These are phyloP conservation scores for Napeogenes inachia DNA, from an alignment of 2,888 invertebrate species.

Conservation along the genomic window DNA sequence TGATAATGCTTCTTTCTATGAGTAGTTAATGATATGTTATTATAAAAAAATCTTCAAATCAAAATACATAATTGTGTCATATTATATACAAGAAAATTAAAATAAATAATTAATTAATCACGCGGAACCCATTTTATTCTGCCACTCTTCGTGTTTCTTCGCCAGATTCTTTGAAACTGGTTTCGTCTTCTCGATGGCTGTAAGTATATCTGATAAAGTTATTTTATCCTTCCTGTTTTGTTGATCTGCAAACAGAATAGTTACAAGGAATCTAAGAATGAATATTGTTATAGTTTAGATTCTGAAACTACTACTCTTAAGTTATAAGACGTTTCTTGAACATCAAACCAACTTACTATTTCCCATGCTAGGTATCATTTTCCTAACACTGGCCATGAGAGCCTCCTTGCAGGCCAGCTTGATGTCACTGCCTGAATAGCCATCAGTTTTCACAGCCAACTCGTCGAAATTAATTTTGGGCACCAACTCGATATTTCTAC, in stretches of 20 bases:
- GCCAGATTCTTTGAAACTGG: constrained; percentile 77
- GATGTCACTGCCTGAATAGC: constrained; percentile 93
- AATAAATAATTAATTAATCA: constrained; percentile 34
- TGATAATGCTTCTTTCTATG: no score
- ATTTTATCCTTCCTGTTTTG: constrained; percentile 53
- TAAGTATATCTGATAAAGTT: constrained; percentile 60
- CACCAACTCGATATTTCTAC: constrained; percentile 67
- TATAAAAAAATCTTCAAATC: no score
- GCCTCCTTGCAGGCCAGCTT: constrained; percentile 92
- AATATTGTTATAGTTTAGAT: no score
- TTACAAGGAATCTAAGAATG: neutral
- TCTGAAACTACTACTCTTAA: neutral
- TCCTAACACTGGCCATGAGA: constrained; percentile 87
- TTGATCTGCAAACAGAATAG: constrained; percentile 24
- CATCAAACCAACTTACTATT: constrained; percentile 28
- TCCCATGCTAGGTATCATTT: constrained; percentile 65
- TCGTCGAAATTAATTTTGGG: constrained; percentile 59
- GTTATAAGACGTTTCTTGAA: neutral
- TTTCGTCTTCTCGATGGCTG: constrained; percentile 76
- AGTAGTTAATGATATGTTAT: no score
- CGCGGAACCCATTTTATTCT: constrained; percentile 77
- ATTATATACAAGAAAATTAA: neutral
- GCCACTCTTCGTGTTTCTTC: constrained; percentile 80
- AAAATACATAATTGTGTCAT: no score
- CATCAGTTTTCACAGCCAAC: constrained; percentile 79